These are phyloP conservation scores for Antitype chi DNA, from an alignment of 2,888 invertebrate genomes.

Conservation along the genomic window DNA sequence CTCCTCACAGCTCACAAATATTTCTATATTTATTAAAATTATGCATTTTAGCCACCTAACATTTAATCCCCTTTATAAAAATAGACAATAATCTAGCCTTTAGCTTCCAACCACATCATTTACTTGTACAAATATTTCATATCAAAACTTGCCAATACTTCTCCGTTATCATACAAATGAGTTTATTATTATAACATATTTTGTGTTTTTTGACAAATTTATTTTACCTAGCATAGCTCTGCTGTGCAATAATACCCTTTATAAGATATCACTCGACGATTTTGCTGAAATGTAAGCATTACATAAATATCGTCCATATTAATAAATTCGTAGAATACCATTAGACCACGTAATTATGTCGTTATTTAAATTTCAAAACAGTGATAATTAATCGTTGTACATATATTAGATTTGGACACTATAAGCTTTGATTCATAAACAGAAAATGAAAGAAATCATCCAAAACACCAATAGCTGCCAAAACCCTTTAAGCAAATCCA, in stretches of 20 bases:
- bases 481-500: slow-evolving; percentile 20
- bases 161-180: slow-evolving; percentile 71
- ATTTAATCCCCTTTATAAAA: slow-evolving; percentile 84
- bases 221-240: slow-evolving; percentile 26
- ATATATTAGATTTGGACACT: not conserved
- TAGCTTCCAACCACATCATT: slow-evolving; percentile 68
- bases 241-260: slow-evolving; percentile 30
- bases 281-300: slow-evolving; percentile 1
- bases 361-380: not conserved
- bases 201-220: slow-evolving; percentile 64
- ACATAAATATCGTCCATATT: slow-evolving; percentile 28
- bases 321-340: not conserved
- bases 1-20: slow-evolving; percentile 64
- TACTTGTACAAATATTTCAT: slow-evolving; percentile 81
- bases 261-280: slow-evolving; percentile 12
- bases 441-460: not conserved
- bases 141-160: slow-evolving; percentile 82
- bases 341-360: not conserved
- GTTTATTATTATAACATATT: slow-evolving; percentile 67
- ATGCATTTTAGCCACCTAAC: slow-evolving; percentile 88
- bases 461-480: slow-evolving; percentile 58
- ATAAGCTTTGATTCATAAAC: not conserved
- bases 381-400: not conserved
- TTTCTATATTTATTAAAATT: slow-evolving; percentile 73
- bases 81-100: slow-evolving; percentile 81